These are phyloP conservation scores for Oligia strigilis DNA, from an alignment of 2,888 invertebrate genomes.

Conservation along the genomic window DNA sequence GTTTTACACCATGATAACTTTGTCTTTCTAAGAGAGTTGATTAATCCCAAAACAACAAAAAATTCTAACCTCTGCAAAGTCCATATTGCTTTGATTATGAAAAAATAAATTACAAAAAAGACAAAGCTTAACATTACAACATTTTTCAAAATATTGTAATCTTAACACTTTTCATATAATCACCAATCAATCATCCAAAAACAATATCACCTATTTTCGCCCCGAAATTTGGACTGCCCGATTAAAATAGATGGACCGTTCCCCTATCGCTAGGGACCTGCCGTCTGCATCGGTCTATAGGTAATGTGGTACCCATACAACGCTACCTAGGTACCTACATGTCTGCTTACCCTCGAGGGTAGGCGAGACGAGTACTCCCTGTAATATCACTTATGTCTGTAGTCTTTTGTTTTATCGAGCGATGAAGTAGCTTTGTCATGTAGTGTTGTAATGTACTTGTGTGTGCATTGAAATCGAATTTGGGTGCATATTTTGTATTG, in stretches of 20 bases:
- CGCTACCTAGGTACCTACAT: slow-evolving; percentile 14
- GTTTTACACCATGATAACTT: too few relatives aligned
- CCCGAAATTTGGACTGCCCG: slow-evolving; percentile 24
- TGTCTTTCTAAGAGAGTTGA: not conserved
- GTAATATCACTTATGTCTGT: slow-evolving; percentile 36
- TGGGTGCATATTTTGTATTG: not conserved
- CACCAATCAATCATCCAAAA: slow-evolving; percentile 7
- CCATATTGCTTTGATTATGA: not conserved
- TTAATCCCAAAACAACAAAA: not conserved
- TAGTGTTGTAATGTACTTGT: slow-evolving; percentile 7
- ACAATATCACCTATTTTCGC: slow-evolving; percentile 1
- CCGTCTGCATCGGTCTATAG: slow-evolving; percentile 42
- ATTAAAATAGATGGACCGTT: slow-evolving; percentile 48
- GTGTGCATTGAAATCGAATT: slow-evolving; percentile 32
- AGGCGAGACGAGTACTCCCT: slow-evolving; percentile 50
- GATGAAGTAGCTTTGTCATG: slow-evolving; percentile 31
- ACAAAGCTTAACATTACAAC: not conserved
- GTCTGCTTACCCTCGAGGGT: slow-evolving; percentile 43
- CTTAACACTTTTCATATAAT: not conserved
- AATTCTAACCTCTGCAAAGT: not conserved
- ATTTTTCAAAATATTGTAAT: not conserved
- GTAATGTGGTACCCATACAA: slow-evolving; percentile 14
- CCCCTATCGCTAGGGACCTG: slow-evolving; percentile 45
- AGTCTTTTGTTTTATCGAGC: slow-evolving; percentile 47
- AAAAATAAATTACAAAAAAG: not conserved